Evolutionary conservation across 2,888 invertebrate species (phyloP).

Genomic region (Camponotus fellah): DNA sequence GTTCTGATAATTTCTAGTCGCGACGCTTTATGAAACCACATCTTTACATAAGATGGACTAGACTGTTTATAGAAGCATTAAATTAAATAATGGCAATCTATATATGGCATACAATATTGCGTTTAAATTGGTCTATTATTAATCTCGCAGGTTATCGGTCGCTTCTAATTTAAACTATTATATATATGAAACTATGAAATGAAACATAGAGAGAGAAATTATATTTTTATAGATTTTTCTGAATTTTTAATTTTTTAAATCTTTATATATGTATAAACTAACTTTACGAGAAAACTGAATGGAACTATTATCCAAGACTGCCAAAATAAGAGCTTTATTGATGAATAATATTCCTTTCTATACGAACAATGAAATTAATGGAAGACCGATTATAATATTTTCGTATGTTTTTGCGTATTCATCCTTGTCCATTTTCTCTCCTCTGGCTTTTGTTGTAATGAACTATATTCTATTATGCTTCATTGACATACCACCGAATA

Average conservation of each 20-base stretch:
- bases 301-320: background rate
- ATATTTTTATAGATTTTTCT: background rate
- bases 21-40: background rate
- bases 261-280: background rate
- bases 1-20: constrained; percentile 16
- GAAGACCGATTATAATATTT: background rate
- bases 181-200: no score
- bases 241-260: background rate
- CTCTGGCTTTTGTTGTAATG: background rate
- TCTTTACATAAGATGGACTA: background rate
- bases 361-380: background rate
- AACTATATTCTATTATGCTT: background rate
- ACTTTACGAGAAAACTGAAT: background rate
- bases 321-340: background rate
- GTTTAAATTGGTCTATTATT: constrained; percentile 3
- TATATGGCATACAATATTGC: background rate
- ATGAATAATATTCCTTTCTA: background rate
- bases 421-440: background rate
- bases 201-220: background rate
- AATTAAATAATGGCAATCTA: background rate
- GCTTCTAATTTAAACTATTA: background rate
- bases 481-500: background rate
- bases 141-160: background rate
- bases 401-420: background rate
- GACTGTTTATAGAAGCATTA: background rate